Percentiles rank a stretch among this genome's conserved stretches.
Evolutionary conservation across 1,140 invertebrate species (phyloP).

Genomic region (Colletes gigas): DNA sequence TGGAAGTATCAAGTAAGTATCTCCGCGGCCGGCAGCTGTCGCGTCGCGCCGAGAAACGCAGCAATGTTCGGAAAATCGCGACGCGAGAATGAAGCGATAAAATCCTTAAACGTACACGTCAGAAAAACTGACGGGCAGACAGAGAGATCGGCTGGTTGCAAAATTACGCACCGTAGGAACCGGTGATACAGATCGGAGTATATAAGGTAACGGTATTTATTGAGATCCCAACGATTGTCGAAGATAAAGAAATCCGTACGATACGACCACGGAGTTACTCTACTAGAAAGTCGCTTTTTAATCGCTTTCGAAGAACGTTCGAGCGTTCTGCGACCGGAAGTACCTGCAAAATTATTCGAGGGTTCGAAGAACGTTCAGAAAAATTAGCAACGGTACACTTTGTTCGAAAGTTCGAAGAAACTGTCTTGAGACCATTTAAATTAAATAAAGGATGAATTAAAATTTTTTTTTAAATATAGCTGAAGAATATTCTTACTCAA

Average conservation of each 20-base stretch:
- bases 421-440: too few species aligned
- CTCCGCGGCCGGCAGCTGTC: background rate
- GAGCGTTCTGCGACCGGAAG: background rate
- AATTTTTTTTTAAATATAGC: too few species aligned
- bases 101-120: background rate
- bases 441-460: too few species aligned
- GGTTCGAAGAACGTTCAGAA: background rate
- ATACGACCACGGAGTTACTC: background rate
- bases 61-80: background rate
- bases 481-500: too few species aligned
- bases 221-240: background rate
- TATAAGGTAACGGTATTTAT: slow-evolving; percentile 29
- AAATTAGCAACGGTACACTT: too few species aligned
- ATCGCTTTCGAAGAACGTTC: slow-evolving; percentile 14
- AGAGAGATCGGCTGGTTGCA: background rate
- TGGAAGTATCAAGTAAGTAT: background rate
- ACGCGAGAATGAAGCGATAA: background rate
- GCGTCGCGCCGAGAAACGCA: background rate
- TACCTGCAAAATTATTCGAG: background rate
- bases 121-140: background rate
- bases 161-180: background rate
- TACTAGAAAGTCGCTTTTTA: slow-evolving; percentile 27
- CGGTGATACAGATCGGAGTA: background rate
- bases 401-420: too few species aligned
- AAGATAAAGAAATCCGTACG: background rate